Evolutionary conservation across 2,888 invertebrate species (phyloP), one percentile per base, ranked within the genome.

Genomic region (Ochropacha duplaris): DNA sequence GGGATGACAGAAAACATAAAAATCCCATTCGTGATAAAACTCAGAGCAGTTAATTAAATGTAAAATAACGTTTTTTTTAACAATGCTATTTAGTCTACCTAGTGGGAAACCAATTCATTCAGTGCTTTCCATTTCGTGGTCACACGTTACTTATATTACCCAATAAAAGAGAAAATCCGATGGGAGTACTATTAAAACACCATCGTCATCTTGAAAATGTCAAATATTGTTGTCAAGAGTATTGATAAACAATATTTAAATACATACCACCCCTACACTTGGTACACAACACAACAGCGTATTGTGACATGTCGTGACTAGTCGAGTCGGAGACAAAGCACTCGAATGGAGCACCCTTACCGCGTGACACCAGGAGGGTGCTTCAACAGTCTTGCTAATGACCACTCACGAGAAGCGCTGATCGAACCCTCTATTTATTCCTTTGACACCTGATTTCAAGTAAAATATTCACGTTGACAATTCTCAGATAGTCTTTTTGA

Each of bases 321-420:
- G 66, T 63, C 57, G 59, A 66, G 68, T 58, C 72, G 66, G 68
- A 76, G 72, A 75, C 79, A 76, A 74, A 69, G 74, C 75, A 63
- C 82, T 83, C 60, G 64, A 71, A 50, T 65, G 57, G 59, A 86
- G 80, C 51, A 71, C 61, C 56, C 84, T 84, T 62, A 62, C 65
- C 68, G 60, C 71, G 78, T 78, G 81, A 78, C 74, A 79, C 83
- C 82, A 68, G 66, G 73, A 83, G 80, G 60, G 76, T 65, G 54
- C 83, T 79, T 61, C 59, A 62, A 57, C 69, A 62, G 65, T 64
- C 68, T 72, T 66, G 65, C 81, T 87, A 86, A 85, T 86, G 79
- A 78, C 80, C 83, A 82, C 83, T 84, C 72, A 59, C 64, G 57
- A 55, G 56, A 58, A 59, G 58, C 68, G 69, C 12, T 22, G 52